Evolutionary conservation across 2,113 vertebrate species (phyloP).

Genomic region (Gymnorhina tibicen): DNA sequence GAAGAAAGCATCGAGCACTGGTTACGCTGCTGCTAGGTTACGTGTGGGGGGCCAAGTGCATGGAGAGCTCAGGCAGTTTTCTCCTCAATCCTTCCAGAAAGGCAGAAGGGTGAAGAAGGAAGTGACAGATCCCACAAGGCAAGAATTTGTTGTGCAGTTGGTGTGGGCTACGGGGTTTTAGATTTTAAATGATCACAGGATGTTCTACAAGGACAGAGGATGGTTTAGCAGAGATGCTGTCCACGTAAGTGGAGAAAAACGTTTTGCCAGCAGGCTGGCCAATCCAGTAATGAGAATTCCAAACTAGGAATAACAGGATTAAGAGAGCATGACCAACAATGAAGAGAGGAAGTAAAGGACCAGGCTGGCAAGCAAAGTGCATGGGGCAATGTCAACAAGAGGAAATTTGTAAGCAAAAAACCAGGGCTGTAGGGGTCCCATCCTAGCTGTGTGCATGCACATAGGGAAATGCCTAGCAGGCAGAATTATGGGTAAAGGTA

Average conservation of each 20-base stretch:
- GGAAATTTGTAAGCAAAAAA: neutral
- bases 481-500: neutral
- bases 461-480: neutral
- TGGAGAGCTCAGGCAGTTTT: neutral
- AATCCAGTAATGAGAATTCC: neutral
- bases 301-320: neutral
- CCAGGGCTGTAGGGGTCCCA: neutral
- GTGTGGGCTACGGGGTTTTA: accelerated
- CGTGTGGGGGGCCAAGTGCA: neutral
- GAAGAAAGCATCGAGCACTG: neutral
- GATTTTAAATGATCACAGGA: neutral
- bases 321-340: neutral
- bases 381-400: neutral
- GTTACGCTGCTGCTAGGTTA: neutral
- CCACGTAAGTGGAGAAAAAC: neutral
- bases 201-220: neutral
- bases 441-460: neutral
- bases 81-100: neutral
- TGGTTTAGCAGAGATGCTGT: neutral
- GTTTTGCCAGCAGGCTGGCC: neutral
- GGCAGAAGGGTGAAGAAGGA: neutral
- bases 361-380: neutral
- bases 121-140: neutral
- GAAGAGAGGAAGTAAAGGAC: neutral
- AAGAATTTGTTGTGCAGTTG: neutral